Evolutionary conservation across 2,113 vertebrate species (phyloP), one percentile per base, ranked within the genome.

Genomic region (Antigone vipio): DNA sequence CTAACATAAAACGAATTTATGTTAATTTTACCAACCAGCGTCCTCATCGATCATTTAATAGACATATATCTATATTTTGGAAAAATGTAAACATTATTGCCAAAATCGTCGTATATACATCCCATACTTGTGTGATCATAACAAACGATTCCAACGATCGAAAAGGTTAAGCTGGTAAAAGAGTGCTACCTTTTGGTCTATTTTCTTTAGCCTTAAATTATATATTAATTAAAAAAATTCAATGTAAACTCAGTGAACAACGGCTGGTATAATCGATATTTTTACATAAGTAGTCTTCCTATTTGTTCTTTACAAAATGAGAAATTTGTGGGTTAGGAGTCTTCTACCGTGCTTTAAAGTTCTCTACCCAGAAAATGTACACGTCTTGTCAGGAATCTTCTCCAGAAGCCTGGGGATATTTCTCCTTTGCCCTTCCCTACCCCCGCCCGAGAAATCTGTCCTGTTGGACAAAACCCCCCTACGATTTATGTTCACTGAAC

Each of bases 1-100:
- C 98, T 98, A 99, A 98, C 98, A 98, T 99, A 99, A 98, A 98
- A 98, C 96, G 97, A 98, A 97, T 98, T 98, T 98, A 97, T 98
- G 98, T 98, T 98, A 97, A 98, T 98, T 98, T 98, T 98, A 98
- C 98, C 98, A 98, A 98, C 98, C 98, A 98, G 98, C 98, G 95
- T 99, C 98, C 98, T 99, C 98, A 96, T 98, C 98, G 96, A 97
- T 98, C 97, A 97, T 97, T 98, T 98, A 93, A 95, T 98, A 95
- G 96, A 93, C 87, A 95, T 95, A 83, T 87, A 96, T 83, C 45
- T 96, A 44, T 94, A 88, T 94, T 98, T 97, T 97, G 97, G 98
- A 96, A 96, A 98, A 98, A 98, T 97, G 98, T 98, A 98, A 98
- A 98, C 98, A 98, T 98, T 98, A 98, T 98, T 98, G 98, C 98